Percentiles rank a stretch among this genome's conserved stretches.
Evolutionary conservation across 1,140 invertebrate genomes (phyloP).

Genomic region (Neodiprion lecontei): DNA sequence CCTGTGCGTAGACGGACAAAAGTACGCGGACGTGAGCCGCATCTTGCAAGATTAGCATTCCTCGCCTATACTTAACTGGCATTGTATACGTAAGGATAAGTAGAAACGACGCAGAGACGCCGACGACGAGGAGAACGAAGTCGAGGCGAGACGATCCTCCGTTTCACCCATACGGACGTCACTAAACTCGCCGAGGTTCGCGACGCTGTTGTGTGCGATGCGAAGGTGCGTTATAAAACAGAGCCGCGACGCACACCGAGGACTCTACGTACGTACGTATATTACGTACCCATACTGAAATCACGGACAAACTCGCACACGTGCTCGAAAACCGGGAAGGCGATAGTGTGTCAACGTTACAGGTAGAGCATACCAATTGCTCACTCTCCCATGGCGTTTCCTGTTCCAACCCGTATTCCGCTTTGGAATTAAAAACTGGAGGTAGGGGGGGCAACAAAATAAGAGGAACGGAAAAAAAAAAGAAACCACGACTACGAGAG

Average conservation of each 20-base stretch:
- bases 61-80: background rate
- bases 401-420: constrained; percentile 46
- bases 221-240: no score
- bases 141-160: no score
- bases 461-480: background rate
- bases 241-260: no score
- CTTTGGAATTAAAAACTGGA: constrained; percentile 37
- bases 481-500: background rate
- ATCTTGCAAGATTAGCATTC: background rate
- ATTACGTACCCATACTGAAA: background rate
- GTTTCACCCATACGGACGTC: no score
- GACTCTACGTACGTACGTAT: background rate
- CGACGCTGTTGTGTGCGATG: no score
- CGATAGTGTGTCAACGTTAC: constrained; percentile 9
- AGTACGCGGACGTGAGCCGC: background rate
- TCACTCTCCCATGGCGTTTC: constrained; percentile 55
- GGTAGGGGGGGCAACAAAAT: constrained; percentile 12
- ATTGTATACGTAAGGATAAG: no score
- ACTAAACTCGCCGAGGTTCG: no score
- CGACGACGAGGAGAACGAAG: no score
- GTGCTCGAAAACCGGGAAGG: background rate
- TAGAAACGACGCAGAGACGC: no score
- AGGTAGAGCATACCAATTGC: constrained; percentile 46
- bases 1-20: background rate
- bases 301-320: background rate